phyloP scores from a whole-genome alignment of 2,113 vertebrate genomes.

The Pachypanchax playfairii region DNA sequence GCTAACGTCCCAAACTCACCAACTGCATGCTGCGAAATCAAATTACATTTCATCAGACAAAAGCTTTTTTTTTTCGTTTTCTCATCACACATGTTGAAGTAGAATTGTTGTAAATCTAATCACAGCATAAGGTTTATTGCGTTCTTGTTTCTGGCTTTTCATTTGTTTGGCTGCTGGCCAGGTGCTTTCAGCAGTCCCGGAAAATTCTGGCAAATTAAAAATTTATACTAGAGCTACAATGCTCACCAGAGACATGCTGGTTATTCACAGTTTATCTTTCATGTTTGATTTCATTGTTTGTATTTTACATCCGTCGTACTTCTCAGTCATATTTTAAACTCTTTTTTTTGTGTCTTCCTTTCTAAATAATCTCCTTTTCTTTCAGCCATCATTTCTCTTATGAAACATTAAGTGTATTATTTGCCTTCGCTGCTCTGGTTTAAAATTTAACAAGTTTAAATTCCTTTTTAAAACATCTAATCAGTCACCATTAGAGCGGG shows the following conservation, averaged over 20 bases:
- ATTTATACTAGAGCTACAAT: slow-evolving; percentile 10
- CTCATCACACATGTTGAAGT: slow-evolving; percentile 54
- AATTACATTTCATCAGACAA: slow-evolving; percentile 72
- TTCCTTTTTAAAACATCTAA: slow-evolving; percentile 28
- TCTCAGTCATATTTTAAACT: neutral
- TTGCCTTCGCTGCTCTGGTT: neutral
- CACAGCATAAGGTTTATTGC: slow-evolving; percentile 58
- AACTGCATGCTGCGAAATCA: slow-evolving; percentile 63
- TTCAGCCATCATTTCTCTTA: slow-evolving; percentile 3
- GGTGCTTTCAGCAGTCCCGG: slow-evolving; percentile 15
- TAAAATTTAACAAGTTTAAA: slow-evolving; percentile 7
- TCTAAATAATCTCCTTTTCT: too few species aligned
- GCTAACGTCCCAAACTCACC: slow-evolving; percentile 45
- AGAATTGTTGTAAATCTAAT: slow-evolving; percentile 69
- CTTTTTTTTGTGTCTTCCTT: too few species aligned
- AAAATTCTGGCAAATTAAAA: slow-evolving; percentile 35
- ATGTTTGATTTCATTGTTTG: too few species aligned
- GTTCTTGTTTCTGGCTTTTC: slow-evolving; percentile 60
- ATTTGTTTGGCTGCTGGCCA: slow-evolving; percentile 48
- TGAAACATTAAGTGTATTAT: too few species aligned
- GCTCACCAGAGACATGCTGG: slow-evolving; percentile 5
- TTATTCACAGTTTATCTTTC: too few species aligned
- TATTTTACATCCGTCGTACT: too few species aligned
- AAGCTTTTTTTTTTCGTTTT: slow-evolving; percentile 35
- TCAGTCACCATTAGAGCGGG: slow-evolving; percentile 22